These are phyloP conservation scores for Pampusana beccarii DNA, from an alignment of 2,113 vertebrate genomes.

Conservation along the genomic window DNA sequence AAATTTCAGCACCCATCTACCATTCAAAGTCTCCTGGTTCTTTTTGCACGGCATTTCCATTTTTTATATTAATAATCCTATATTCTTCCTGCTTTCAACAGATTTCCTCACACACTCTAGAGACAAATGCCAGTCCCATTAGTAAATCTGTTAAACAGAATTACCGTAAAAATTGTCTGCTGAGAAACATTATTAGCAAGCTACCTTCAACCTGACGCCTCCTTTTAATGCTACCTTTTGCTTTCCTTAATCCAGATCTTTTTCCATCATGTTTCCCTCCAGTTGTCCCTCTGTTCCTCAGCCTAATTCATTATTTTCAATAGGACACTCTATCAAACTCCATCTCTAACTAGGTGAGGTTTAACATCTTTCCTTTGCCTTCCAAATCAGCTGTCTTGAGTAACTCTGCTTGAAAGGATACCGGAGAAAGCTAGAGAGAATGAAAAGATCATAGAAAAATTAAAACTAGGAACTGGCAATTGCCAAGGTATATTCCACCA, in stretches of 20 bases:
- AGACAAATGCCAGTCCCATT: background rate
- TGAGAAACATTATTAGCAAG: background rate
- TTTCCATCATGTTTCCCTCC: background rate
- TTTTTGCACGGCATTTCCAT: background rate
- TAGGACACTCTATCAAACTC: background rate
- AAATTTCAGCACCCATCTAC: background rate
- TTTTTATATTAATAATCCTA: background rate
- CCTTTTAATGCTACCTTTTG: background rate
- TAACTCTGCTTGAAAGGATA: background rate
- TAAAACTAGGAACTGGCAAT: background rate
- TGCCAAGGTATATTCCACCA: background rate
- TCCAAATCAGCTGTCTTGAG: background rate
- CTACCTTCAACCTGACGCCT: background rate
- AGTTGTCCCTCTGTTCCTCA: background rate
- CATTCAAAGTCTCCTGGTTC: background rate
- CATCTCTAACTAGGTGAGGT: background rate
- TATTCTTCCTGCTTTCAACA: background rate
- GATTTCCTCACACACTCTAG: background rate
- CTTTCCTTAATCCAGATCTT: background rate
- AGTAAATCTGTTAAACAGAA: background rate
- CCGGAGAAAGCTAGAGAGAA: background rate
- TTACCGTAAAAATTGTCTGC: background rate
- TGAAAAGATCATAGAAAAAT: background rate
- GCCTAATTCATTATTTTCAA: background rate
- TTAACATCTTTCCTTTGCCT: background rate